phyloP scores from a whole-genome alignment of 2,113 vertebrate genomes.

The Reinhardtius hippoglossoides region DNA sequence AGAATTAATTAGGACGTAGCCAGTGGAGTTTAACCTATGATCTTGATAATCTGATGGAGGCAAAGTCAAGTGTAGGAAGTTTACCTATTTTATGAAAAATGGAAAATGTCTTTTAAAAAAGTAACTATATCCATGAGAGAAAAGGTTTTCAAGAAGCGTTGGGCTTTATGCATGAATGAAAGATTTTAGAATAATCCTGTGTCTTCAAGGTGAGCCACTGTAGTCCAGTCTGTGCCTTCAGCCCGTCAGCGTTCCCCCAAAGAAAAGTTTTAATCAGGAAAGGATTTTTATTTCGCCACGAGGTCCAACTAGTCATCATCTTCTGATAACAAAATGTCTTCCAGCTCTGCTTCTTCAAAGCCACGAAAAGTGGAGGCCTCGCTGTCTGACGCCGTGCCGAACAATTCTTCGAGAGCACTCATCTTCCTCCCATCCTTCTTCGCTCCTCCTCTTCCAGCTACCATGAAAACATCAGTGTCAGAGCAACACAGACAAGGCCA shows the following conservation, averaged over 20 bases:
- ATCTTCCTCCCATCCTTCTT: constrained; percentile 89
- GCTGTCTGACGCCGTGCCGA: constrained; percentile 92
- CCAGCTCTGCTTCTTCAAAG: constrained; percentile 93
- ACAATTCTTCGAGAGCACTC: constrained; percentile 91
- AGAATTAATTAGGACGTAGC: constrained; percentile 17
- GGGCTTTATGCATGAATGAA: not conserved
- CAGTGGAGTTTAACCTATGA: constrained; percentile 13
- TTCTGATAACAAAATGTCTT: constrained; percentile 87
- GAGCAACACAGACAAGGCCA: constrained; percentile 86
- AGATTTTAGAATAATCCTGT: constrained; percentile 5
- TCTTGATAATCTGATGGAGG: constrained; percentile 34
- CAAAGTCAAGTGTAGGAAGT: constrained; percentile 24
- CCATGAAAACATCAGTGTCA: constrained; percentile 91
- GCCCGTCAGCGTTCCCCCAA: constrained; percentile 1
- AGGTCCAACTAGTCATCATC: constrained; percentile 54
- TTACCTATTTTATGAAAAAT: constrained; percentile 34
- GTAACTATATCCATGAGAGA: too few species aligned
- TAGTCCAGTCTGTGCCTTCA: constrained; percentile 21
- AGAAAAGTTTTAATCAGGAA: constrained; percentile 17
- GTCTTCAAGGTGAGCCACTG: constrained; percentile 22
- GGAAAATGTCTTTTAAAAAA: constrained; percentile 4
- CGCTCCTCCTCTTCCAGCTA: constrained; percentile 89
- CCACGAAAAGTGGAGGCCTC: constrained; percentile 95
- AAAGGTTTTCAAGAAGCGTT: not conserved
- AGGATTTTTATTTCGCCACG: not conserved